Percentiles rank a stretch among this genome's conserved stretches.
Conservation (phyloP, 1,140 invertebrate species). For the Zaprionus ghesquierei region DNA sequence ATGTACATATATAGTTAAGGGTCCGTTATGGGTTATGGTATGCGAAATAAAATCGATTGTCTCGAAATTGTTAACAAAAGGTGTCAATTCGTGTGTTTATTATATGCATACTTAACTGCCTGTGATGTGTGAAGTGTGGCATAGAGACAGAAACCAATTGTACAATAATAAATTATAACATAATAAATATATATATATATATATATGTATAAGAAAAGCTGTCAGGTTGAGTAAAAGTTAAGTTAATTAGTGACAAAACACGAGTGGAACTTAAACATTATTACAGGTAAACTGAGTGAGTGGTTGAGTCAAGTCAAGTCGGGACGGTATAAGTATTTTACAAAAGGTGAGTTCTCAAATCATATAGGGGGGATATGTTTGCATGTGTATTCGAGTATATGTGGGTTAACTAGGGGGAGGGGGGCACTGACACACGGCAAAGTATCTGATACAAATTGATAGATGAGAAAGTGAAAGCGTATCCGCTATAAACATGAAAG, state of each 20-base stretch:
- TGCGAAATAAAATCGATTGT: slow-evolving; percentile 17
- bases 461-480: slow-evolving; percentile 35
- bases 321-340: slow-evolving; percentile 63
- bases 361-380: slow-evolving; percentile 4
- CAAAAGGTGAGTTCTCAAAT: slow-evolving; percentile 48
- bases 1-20: not conserved
- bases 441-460: slow-evolving; percentile 12
- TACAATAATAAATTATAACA: slow-evolving; percentile 45
- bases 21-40: not conserved
- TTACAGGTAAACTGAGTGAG: slow-evolving; percentile 23
- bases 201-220: slow-evolving; percentile 25
- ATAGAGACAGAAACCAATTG: slow-evolving; percentile 59
- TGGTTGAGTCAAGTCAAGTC: not conserved
- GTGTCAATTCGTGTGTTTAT: slow-evolving; percentile 65
- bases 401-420: slow-evolving; percentile 14
- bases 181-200: no score
- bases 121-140: slow-evolving; percentile 55
- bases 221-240: slow-evolving; percentile 8
- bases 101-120: slow-evolving; percentile 44
- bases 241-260: slow-evolving; percentile 36
- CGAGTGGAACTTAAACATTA: slow-evolving; percentile 47
- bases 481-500: slow-evolving; percentile 27
- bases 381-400: slow-evolving; percentile 10
- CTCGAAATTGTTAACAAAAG: slow-evolving; percentile 53
- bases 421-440: slow-evolving; percentile 44